These are phyloP conservation scores for Macrobrachium rosenbergii DNA, from an alignment of 1,140 invertebrate species.

Conservation along the genomic window DNA sequence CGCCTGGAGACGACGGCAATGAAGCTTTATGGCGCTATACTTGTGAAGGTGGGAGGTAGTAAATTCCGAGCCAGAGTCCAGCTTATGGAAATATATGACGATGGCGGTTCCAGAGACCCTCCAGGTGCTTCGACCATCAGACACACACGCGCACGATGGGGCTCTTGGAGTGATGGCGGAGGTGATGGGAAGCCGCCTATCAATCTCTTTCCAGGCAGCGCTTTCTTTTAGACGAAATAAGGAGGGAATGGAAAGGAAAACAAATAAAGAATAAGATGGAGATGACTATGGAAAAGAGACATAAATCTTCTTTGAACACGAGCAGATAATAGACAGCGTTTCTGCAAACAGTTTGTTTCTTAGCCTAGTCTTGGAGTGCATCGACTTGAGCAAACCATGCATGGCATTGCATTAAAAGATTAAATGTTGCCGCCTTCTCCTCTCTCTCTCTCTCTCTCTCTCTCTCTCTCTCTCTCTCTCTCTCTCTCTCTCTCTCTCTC, in stretches of 20 bases:
- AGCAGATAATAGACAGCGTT: no score
- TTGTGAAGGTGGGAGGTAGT: conserved; percentile 58
- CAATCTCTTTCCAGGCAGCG: conserved; percentile 39
- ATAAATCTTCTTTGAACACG: no score
- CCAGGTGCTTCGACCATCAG: conserved; percentile 47
- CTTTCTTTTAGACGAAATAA: conserved; percentile 7
- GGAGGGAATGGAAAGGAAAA: conserved; percentile 11
- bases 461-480: no score
- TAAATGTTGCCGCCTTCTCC: no score
- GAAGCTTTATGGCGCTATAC: conserved; percentile 58
- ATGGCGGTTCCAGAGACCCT: conserved; percentile 22
- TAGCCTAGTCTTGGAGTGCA: no score
- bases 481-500: no score
- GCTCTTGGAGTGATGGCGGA: conserved; percentile 13
- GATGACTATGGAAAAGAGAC: no score
- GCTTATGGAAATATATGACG: conserved; percentile 61
- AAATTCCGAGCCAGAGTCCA: conserved; percentile 49
- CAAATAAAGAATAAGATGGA: conserved; percentile 23
- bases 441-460: no score
- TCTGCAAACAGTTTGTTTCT: no score
- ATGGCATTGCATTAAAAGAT: no score
- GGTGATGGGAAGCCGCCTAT: conserved; percentile 11
- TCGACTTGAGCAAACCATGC: no score
- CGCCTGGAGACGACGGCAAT: conserved; percentile 49
- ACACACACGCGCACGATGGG: conserved; percentile 22